Percentiles rank a stretch among this genome's conserved stretches.
These are phyloP conservation scores for Anagyrus pseudococci DNA, from an alignment of 2,888 invertebrate genomes.

Conservation along the genomic window DNA sequence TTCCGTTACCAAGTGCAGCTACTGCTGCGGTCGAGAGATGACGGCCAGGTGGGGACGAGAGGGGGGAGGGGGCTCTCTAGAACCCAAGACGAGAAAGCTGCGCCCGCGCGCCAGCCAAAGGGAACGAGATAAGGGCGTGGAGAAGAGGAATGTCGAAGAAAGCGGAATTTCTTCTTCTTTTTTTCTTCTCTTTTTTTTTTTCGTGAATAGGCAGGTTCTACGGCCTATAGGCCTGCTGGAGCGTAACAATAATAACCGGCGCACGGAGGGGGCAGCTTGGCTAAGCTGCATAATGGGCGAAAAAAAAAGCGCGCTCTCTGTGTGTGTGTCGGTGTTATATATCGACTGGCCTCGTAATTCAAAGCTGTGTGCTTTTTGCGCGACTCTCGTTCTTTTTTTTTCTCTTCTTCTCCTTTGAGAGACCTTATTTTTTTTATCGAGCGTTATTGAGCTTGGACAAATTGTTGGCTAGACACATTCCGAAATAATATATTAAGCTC, in stretches of 20 bases:
- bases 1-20: slow-evolving; percentile 8
- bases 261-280: too few relatives aligned
- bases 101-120: slow-evolving; percentile 10
- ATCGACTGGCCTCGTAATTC: not conserved
- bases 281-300: slow-evolving; percentile 23
- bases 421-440: too few relatives aligned
- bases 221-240: not conserved
- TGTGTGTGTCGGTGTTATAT: not conserved
- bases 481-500: too few relatives aligned
- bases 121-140: slow-evolving; percentile 30
- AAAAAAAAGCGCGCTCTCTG: not conserved
- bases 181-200: not conserved
- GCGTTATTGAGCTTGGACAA: too few relatives aligned
- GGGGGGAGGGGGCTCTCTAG: slow-evolving; percentile 5
- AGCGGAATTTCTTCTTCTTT: slow-evolving; percentile 3
- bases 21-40: not conserved
- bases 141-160: not conserved
- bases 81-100: too few relatives aligned
- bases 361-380: not conserved
- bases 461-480: too few relatives aligned
- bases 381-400: too few relatives aligned
- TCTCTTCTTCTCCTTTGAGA: not conserved
- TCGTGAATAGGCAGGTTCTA: not conserved
- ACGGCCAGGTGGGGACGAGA: not conserved
- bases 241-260: slow-evolving; percentile 21